Base-by-base conservation (phyloP, 2,888 invertebrate genomes). In the Timema podura region DNA sequence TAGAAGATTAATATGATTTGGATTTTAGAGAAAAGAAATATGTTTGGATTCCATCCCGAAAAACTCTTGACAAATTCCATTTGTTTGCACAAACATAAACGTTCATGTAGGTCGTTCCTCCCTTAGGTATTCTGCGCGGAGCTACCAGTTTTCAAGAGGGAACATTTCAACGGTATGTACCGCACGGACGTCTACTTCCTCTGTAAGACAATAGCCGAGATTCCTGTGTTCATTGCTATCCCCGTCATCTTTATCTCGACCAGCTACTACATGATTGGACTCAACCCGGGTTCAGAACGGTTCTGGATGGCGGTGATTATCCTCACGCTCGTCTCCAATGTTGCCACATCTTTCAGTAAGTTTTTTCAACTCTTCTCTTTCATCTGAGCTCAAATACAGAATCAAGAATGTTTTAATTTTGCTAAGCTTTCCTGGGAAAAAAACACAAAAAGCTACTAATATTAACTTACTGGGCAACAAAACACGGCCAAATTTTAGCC, bases 91-190 rank as follows among this genome's bases (percentile, higher is more conserved):
- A 1, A 30, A 1, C 30, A 30, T 30, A 3, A 30, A 30, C 30
- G 30, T 30, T 30, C 30, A 30, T 30, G 30, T 30, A 30, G 30
- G 30, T 30, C 30, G 48, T 69, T 44, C 57, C 10, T 49, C 69
- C 77, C 78, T 5, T 79, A 95, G 95, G 93, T 95, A 59, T 96
- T 97, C 80, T 93, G 93, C 76, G 86, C 91, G 0, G 96, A 97
- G 79, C 83, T 95, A 48, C 95, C 95, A 0, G 89, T 96, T 73
- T 96, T 96, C 80, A 84, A 95, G 74, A 84, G 95, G 13, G 96
- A 97, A 79, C 91, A 96, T 77, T 88, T 89, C 73, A 93, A 92
- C 78, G 95, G 95, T 54, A 91, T 97, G 87, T 97, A 98, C 78
- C 85, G 96, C 67, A 91, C 93, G 0, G 93, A 94, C 76, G 90